These are phyloP conservation scores for Heteromurus nitidus DNA, from an alignment of 2,888 invertebrate species.

Conservation along the genomic window DNA sequence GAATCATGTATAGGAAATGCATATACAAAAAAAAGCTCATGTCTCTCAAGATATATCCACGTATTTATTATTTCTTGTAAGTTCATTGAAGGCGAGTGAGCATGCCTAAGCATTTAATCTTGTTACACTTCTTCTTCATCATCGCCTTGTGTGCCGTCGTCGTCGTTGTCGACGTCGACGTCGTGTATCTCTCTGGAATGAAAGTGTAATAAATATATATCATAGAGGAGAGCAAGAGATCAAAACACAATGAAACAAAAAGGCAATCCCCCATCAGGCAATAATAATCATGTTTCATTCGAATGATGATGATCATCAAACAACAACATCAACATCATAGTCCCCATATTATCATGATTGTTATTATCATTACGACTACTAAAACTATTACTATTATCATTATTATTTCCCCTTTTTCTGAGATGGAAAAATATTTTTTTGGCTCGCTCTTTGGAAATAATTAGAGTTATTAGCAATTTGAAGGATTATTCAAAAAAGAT, in stretches of 20 bases:
- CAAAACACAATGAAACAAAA: constrained; percentile 60
- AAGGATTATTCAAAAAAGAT: constrained; percentile 66
- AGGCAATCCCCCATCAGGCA: constrained; percentile 66
- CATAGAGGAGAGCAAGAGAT: constrained; percentile 44
- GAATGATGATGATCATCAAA: constrained; percentile 63
- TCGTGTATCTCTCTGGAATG: background rate
- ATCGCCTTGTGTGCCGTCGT: background rate
- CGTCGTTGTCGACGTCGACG: too few species aligned
- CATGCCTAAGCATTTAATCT: constrained; percentile 36
- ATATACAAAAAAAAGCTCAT: background rate
- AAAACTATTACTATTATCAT: constrained; percentile 54
- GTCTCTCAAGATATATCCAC: background rate
- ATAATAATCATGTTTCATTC: constrained; percentile 67
- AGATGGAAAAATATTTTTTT: constrained; percentile 54
- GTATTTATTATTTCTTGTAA: constrained; percentile 2
- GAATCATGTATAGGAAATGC: background rate
- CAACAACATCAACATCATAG: constrained; percentile 63
- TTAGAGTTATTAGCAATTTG: constrained; percentile 74
- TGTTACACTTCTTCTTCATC: constrained; percentile 35
- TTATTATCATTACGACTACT: constrained; percentile 60
- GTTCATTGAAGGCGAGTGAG: constrained; percentile 37
- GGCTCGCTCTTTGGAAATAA: constrained; percentile 70
- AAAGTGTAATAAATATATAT: constrained; percentile 50
- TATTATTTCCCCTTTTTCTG: constrained; percentile 37
- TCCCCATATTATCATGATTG: constrained; percentile 57